Conservation (phyloP, 35 echinoderm and acorn worm species). For the Holothuria glaberrima region DNA sequence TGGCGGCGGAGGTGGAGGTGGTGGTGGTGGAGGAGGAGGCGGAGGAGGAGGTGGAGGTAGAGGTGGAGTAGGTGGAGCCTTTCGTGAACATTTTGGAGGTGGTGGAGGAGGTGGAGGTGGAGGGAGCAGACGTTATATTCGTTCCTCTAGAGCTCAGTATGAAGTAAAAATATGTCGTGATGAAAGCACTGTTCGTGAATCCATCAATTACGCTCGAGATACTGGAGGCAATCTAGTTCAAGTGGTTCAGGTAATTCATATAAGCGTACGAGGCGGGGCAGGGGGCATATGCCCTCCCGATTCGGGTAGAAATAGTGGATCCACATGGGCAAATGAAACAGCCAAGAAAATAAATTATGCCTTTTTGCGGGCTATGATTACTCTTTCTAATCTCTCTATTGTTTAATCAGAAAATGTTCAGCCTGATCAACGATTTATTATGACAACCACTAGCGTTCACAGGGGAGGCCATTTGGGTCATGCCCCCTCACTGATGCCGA, state of each 20-base stretch:
- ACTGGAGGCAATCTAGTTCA: constrained; percentile 6
- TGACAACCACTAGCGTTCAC: too few relatives aligned
- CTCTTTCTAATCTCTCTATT: too few relatives aligned
- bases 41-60: not conserved
- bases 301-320: too few relatives aligned
- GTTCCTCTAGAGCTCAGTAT: not conserved
- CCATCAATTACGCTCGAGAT: constrained; percentile 36
- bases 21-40: not conserved
- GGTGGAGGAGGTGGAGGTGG: not conserved
- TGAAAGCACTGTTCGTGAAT: not conserved
- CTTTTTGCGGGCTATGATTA: too few relatives aligned
- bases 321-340: too few relatives aligned
- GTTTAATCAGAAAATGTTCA: too few relatives aligned
- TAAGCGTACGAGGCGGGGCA: too few relatives aligned
- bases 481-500: too few relatives aligned
- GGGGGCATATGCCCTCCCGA: too few relatives aligned
- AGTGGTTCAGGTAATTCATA: constrained; percentile 19
- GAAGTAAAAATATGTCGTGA: constrained; percentile 14
- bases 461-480: too few relatives aligned
- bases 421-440: too few relatives aligned
- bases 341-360: too few relatives aligned
- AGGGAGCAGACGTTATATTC: not conserved
- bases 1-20: not conserved
- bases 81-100: not conserved
- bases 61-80: not conserved